Evolutionary conservation across 2,113 vertebrate genomes (phyloP).

Genomic region (Corythaixoides concolor): DNA sequence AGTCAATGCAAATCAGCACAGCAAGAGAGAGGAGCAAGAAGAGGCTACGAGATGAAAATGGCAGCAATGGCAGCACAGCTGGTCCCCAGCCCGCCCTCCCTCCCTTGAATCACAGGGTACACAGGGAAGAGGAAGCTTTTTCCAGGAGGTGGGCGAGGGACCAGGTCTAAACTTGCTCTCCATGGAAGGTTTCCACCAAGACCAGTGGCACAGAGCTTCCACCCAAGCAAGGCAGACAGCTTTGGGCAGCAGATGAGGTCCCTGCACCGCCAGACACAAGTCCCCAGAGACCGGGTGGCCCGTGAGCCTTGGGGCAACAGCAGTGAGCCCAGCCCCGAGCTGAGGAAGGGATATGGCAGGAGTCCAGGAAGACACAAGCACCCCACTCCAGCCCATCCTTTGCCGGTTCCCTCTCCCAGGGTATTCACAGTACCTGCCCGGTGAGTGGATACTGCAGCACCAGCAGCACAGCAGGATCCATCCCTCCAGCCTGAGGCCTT

Average conservation of each 20-base stretch:
- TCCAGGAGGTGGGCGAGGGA: background rate
- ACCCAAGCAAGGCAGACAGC: background rate
- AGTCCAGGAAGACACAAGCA: rapidly evolving
- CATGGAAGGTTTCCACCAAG: rapidly evolving
- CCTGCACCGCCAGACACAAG: rapidly evolving
- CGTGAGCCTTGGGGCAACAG: background rate
- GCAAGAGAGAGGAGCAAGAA: background rate
- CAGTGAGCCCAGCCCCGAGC: background rate
- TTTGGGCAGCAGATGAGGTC: background rate
- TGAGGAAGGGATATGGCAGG: background rate
- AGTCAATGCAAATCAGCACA: background rate
- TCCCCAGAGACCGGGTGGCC: background rate
- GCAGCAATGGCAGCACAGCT: background rate
- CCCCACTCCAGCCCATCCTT: background rate
- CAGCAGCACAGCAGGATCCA: background rate
- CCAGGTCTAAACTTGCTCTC: background rate
- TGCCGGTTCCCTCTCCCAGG: rapidly evolving
- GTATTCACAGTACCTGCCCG: rapidly evolving
- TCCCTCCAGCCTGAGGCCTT: background rate
- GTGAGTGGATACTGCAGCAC: background rate
- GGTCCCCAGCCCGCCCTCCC: background rate
- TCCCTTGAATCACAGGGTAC: background rate
- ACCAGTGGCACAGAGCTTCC: background rate
- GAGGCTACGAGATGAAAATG: background rate
- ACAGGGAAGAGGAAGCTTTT: background rate